Base-by-base conservation (phyloP, 2,797 vertebrate species). In the Apogon hyalosoma region DNA sequence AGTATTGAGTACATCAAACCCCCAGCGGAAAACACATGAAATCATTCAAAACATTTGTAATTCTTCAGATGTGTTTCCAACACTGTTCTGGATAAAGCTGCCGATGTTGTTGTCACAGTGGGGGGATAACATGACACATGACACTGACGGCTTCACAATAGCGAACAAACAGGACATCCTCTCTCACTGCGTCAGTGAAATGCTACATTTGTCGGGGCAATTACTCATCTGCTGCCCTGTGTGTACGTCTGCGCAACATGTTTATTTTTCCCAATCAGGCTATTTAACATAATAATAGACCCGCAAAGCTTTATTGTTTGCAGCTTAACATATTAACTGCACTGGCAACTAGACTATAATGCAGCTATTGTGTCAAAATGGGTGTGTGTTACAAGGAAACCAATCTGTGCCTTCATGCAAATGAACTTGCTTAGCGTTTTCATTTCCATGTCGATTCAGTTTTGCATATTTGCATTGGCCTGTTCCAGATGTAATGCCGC, bases 101-200 rank as follows among this genome's bases (percentile, higher is more conserved):
- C 12, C 19, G 53, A 3, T 51, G 61, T 33, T 70, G 66, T 38
- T 50, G 53, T 73, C 56, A n/a, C 58, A n/a, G 53, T 9, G 21
- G 21, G 21, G 50, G 50, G 48, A 6, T 47, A 61, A 66, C 66
- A 45, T 46, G 76, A 74, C 75, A 61, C 21, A 52, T 42, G 62
- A 36, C 45, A 42, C 12, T 84, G 83, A 87, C 85, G 67, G 86
- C 80, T 69, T 54, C 79, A 88, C 87, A 89, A 87, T 80, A 71
- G 80, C 54, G 46, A 11, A 70, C 67, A 83, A 69, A 87, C 86
- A 87, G 86, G 83, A 88, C 82, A 86, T 88, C 87, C 85, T 87
- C 79, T 64, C 49, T 71, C 63, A 14, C 74, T 60, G 61, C 73
- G 62, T 82, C 75, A 67, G 53, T n/a, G 55, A 16, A 11, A 24